Evolutionary conservation across 1,140 invertebrate species (phyloP), one percentile per base, ranked within the genome.

Genomic region (Pseudomyrmex flavicornis): DNA sequence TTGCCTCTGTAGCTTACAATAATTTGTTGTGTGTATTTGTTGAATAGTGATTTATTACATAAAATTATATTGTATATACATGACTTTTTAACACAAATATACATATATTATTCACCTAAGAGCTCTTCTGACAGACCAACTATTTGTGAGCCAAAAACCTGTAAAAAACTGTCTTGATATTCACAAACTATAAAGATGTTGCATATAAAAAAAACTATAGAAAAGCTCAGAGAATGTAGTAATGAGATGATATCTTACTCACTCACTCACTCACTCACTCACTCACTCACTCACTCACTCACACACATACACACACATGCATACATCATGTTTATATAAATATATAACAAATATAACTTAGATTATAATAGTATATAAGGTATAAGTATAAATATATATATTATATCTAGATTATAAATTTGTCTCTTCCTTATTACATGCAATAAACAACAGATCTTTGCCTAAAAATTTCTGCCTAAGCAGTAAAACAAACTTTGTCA

Each of bases 41-140:
- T 63, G 20, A 87, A 86, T 85, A 72, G 70, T 83, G 62, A 79
- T 84, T 87, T 84, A 77, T 87, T 87, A 50, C 68, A 87, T 65
- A 87, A 87, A 86, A 85, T 58, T 80, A 35, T 35, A 35, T 35
- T 35, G 35, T 35, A 35, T 35, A 35, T 35, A 35, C 70, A 82
- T 75, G 48, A 59, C 26, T 74, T 62, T 74, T 87, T 54, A 70
- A 85, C 58, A 82, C 56, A 84, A 66, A 35, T 35, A 50, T 80
- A 84, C 72, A 74, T 72, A 63, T 88, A 86, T 68, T 26, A 62
- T 20, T 75, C 63, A 10, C 17, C 9, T n/a, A 12, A 75, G 35
- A 46, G 44, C 20, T 62, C 10, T 4, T 13, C 10, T 62, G 59
- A 26, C 13, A 62, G 20, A 62, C 12, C 22, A 22, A 46, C 15